Conservation (phyloP, 2,113 vertebrate species). For the Chaetura pelagica region DNA sequence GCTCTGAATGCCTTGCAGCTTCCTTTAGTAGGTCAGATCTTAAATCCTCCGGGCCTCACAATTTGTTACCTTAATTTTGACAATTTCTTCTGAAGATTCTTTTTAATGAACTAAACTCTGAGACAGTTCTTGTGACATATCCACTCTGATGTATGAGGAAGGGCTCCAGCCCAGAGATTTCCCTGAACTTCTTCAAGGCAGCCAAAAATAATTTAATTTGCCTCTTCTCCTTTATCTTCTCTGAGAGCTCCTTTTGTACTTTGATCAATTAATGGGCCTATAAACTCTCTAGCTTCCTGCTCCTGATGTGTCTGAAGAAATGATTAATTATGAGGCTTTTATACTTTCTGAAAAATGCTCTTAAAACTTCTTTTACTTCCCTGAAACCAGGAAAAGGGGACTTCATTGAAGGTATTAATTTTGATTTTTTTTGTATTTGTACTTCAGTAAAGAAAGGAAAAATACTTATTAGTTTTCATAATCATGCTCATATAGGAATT, state of each 20-base stretch:
- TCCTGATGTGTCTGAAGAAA: conserved; percentile 50
- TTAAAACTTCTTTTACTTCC: conserved; percentile 21
- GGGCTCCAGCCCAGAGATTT: conserved; percentile 15
- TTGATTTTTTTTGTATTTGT: not conserved
- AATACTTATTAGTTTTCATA: conserved; percentile 14
- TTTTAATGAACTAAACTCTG: not conserved
- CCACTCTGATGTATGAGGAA: conserved; percentile 8
- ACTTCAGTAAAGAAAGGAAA: not conserved
- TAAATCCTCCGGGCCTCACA: not conserved
- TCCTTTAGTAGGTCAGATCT: conserved; percentile 24
- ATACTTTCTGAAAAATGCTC: conserved; percentile 15
- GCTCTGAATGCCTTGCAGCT: not conserved
- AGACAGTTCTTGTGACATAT: conserved; percentile 1
- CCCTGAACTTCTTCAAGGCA: conserved; percentile 29
- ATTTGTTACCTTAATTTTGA: conserved; percentile 42
- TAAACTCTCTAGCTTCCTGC: conserved; percentile 24
- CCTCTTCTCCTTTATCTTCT: conserved; percentile 34
- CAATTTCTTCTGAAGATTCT: conserved; percentile 6
- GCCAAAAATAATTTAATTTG: conserved; percentile 6
- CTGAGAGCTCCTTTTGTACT: conserved; percentile 37
- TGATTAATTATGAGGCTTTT: conserved; percentile 34
- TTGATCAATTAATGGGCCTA: conserved; percentile 53
- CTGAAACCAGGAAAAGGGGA: not conserved
- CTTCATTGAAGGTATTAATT: conserved; percentile 6
- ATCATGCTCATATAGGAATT: not conserved